phyloP scores from a whole-genome alignment of 2,797 vertebrate genomes.

The Uromys caudimaculatus region DNA sequence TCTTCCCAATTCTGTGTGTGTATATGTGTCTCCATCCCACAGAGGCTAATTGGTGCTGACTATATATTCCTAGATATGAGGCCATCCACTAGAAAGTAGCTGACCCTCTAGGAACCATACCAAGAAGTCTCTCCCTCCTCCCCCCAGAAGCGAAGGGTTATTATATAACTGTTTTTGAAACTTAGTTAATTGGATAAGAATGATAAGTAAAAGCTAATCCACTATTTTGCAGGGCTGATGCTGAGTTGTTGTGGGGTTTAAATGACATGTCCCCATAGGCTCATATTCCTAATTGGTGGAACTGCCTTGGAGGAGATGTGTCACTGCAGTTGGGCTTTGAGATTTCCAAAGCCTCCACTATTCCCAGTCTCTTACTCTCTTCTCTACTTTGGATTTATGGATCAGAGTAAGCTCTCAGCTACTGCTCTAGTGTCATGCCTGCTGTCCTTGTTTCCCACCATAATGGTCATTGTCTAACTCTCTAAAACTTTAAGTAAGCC shows the following conservation, averaged over 20 bases:
- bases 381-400: neutral
- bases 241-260: neutral
- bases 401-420: neutral
- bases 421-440: neutral
- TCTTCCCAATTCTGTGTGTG: neutral
- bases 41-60: neutral
- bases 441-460: neutral
- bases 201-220: neutral
- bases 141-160: neutral
- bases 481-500: neutral
- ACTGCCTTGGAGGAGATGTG: neutral
- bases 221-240: neutral
- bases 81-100: neutral
- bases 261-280: neutral
- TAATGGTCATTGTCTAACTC: neutral
- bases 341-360: neutral
- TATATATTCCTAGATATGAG: neutral
- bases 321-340: neutral
- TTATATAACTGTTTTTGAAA: slow-evolving; percentile 37
- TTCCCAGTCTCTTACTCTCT: neutral
- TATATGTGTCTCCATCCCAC: neutral
- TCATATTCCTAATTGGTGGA: neutral
- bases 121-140: neutral
- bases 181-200: neutral
- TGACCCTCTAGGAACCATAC: neutral